These are phyloP conservation scores for Fissipunctia ypsillon DNA, from an alignment of 2,888 invertebrate species.

Conservation along the genomic window DNA sequence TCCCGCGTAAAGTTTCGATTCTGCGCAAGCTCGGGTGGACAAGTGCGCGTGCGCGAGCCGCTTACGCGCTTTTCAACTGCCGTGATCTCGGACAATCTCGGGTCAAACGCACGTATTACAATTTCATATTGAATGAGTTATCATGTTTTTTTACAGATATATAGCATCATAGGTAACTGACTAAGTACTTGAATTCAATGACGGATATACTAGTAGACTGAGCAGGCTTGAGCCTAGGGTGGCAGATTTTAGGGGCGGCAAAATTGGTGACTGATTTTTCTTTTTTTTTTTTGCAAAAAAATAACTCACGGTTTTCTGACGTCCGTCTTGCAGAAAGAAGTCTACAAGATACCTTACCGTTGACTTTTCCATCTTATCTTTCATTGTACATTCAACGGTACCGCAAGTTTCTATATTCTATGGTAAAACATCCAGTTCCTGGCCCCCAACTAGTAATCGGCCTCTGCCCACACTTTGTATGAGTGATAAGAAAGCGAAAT, in stretches of 20 bases:
- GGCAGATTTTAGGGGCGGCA: not conserved
- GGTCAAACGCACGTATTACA: slow-evolving; percentile 33
- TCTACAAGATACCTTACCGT: not conserved
- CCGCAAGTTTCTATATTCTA: no score
- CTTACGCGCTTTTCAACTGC: slow-evolving; percentile 82
- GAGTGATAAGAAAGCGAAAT: no score
- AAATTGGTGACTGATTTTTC: not conserved
- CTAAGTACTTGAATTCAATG: no score
- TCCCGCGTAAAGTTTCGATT: slow-evolving; percentile 69
- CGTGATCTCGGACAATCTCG: slow-evolving; percentile 20
- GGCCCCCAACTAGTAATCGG: no score
- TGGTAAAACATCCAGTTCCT: no score
- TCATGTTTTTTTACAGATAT: slow-evolving; percentile 11
- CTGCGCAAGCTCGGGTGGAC: slow-evolving; percentile 59
- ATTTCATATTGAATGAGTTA: slow-evolving; percentile 38
- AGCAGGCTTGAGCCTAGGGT: not conserved
- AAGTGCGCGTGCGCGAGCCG: slow-evolving; percentile 83
- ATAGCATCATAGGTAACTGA: not conserved
- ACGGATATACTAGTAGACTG: no score
- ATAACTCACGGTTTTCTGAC: not conserved
- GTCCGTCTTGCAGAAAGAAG: not conserved
- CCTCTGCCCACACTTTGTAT: no score
- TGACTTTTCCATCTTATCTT: not conserved
- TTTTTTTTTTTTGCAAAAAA: not conserved
- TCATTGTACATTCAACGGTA: not conserved